Percentiles rank a stretch among this genome's conserved stretches.
These are phyloP conservation scores for Caenorhabditis afra DNA, from an alignment of 2,888 invertebrate species.

Conservation along the genomic window DNA sequence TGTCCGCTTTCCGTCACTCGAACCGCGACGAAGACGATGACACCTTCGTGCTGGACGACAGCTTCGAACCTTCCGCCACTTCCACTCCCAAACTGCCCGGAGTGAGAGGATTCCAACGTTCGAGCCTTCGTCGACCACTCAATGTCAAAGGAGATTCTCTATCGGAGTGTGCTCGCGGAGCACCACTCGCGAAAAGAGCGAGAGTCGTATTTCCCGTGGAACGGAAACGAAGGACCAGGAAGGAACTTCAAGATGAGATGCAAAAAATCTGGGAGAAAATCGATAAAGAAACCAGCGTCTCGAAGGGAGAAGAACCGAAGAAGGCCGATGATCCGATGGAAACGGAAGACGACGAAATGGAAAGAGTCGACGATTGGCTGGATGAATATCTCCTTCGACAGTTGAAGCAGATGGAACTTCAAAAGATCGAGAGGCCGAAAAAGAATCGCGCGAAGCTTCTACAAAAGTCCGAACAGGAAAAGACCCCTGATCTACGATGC, in stretches of 20 bases:
- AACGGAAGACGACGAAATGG: not conserved
- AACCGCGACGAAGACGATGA: conserved; percentile 28
- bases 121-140: conserved; percentile 34
- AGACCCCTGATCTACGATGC: not conserved
- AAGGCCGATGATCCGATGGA: not conserved
- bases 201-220: not conserved
- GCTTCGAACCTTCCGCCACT: conserved; percentile 46
- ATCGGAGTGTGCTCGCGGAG: conserved; percentile 10
- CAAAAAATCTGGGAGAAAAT: conserved; percentile 19
- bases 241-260: conserved; percentile 9
- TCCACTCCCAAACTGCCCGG: conserved; percentile 38
- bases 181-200: conserved; percentile 34
- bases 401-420: not conserved
- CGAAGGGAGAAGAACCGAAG: not conserved
- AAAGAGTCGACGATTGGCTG: not conserved
- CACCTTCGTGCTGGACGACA: conserved; percentile 44
- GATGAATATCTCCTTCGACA: not conserved
- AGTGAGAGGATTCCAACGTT: not conserved
- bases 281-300: not conserved
- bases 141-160: not conserved
- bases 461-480: not conserved
- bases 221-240: conserved; percentile 3
- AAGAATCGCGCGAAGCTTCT: too few relatives aligned
- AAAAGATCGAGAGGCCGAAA: not conserved
- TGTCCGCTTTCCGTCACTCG: conserved; percentile 46